These are phyloP conservation scores for Nasonia longicornis DNA, from an alignment of 1,140 invertebrate species.

Conservation along the genomic window DNA sequence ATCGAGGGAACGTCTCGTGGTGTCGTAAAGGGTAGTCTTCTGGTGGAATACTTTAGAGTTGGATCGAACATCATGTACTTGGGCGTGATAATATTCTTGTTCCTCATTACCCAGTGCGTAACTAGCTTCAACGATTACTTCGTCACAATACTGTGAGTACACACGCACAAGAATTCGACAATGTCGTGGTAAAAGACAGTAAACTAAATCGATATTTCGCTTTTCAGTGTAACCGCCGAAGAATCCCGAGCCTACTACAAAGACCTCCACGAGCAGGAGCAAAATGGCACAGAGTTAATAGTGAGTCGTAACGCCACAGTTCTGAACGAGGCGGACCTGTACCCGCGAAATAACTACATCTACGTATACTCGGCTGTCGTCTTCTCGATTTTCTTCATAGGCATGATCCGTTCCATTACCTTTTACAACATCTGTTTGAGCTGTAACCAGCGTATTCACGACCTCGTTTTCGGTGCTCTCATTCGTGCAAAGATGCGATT, in stretches of 20 bases:
- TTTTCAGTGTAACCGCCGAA: conserved; percentile 43
- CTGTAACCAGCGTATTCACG: conserved; percentile 77
- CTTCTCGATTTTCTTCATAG: conserved; percentile 65
- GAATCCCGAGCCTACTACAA: conserved; percentile 36
- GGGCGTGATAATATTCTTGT: conserved; percentile 69
- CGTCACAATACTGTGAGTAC: conserved; percentile 74
- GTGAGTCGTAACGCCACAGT: conserved; percentile 5
- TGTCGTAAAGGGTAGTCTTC: conserved; percentile 73
- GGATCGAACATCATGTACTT: conserved; percentile 71
- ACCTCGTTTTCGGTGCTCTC: conserved; percentile 75
- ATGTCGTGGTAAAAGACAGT: not conserved
- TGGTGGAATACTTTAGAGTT: conserved; percentile 75
- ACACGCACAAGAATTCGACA: not conserved
- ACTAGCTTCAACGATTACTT: conserved; percentile 78
- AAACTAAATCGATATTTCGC: conserved; percentile 70
- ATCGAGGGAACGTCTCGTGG: conserved; percentile 74
- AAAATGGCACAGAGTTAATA: not conserved
- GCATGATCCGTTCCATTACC: conserved; percentile 67
- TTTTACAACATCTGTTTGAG: conserved; percentile 78
- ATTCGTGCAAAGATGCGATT: conserved; percentile 77
- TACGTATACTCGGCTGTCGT: conserved; percentile 71
- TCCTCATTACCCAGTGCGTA: conserved; percentile 73
- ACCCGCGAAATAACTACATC: conserved; percentile 61
- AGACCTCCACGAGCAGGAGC: not conserved
- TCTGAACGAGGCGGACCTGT: conserved; percentile 33